These are phyloP conservation scores for Peromyscus eremicus DNA, from an alignment of 2,797 vertebrate species.

Conservation along the genomic window DNA sequence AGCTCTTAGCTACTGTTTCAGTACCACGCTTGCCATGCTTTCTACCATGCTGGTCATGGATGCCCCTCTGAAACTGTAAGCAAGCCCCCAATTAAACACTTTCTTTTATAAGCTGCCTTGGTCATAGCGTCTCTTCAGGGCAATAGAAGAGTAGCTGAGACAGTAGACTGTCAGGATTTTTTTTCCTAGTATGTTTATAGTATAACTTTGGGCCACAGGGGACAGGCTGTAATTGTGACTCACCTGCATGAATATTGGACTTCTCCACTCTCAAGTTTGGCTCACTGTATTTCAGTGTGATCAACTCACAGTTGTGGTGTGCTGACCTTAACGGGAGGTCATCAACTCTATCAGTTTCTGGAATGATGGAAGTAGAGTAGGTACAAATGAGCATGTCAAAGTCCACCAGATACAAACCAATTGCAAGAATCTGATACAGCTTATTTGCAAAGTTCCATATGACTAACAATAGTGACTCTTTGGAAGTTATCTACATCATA, in stretches of 20 bases:
- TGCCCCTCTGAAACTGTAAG: not conserved
- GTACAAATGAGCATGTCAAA: not conserved
- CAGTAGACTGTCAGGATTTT: not conserved
- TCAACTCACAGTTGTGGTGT: conserved; percentile 15
- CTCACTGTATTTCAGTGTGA: not conserved
- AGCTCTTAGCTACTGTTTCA: no score
- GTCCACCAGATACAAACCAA: not conserved
- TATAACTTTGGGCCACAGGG: not conserved
- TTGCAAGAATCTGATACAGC: not conserved
- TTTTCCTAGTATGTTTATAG: not conserved
- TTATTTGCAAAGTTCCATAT: not conserved
- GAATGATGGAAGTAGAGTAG: not conserved
- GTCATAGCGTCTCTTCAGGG: not conserved
- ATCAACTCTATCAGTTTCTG: not conserved
- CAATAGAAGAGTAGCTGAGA: not conserved
- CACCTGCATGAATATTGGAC: not conserved
- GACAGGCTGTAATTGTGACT: not conserved
- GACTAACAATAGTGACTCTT: not conserved
- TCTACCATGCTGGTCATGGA: not conserved
- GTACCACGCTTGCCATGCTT: no score
- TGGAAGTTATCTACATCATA: not conserved
- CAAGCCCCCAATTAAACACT: not conserved
- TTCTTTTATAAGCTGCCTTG: not conserved
- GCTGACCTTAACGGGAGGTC: not conserved
- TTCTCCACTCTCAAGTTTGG: not conserved